Conservation (phyloP, 1,140 invertebrate genomes). For the Drosophila chauvacae region DNA sequence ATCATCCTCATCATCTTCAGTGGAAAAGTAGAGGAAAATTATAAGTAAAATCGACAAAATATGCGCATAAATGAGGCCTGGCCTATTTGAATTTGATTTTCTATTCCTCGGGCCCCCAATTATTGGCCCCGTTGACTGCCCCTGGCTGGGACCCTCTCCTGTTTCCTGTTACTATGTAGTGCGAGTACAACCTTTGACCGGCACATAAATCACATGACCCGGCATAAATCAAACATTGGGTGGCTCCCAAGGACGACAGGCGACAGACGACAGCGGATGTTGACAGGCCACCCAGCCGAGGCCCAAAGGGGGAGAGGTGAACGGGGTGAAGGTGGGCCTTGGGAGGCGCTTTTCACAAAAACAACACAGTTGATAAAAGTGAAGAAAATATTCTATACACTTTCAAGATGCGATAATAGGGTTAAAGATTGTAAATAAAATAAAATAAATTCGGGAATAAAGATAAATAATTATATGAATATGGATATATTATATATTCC, state of each 20-base stretch:
- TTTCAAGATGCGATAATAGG: no score
- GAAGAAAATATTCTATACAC: neutral
- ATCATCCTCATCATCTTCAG: slow-evolving; percentile 11
- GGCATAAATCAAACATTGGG: slow-evolving; percentile 60
- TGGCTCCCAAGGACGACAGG: slow-evolving; percentile 1
- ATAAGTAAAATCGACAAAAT: slow-evolving; percentile 63
- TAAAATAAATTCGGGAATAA: no score
- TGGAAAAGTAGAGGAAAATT: slow-evolving; percentile 52
- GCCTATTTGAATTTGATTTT: slow-evolving; percentile 58
- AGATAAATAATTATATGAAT: neutral
- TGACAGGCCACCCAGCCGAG: neutral
- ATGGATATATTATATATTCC: neutral
- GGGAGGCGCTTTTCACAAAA: neutral
- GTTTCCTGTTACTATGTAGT: neutral
- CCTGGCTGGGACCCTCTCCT: slow-evolving; percentile 13
- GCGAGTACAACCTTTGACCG: slow-evolving; percentile 30
- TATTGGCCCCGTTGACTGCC: slow-evolving; percentile 34
- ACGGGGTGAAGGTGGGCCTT: neutral
- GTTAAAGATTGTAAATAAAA: no score
- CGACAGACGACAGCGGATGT: slow-evolving; percentile 6
- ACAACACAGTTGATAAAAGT: neutral
- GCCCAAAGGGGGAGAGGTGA: neutral
- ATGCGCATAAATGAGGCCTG: slow-evolving; percentile 71
- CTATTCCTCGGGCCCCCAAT: slow-evolving; percentile 51
- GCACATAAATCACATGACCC: slow-evolving; percentile 62